A percentile compares a stretch with the other conserved stretches of the same genome.
Conservation (phyloP, 2,797 vertebrate genomes). For the Rhinogobio ventralis region DNA sequence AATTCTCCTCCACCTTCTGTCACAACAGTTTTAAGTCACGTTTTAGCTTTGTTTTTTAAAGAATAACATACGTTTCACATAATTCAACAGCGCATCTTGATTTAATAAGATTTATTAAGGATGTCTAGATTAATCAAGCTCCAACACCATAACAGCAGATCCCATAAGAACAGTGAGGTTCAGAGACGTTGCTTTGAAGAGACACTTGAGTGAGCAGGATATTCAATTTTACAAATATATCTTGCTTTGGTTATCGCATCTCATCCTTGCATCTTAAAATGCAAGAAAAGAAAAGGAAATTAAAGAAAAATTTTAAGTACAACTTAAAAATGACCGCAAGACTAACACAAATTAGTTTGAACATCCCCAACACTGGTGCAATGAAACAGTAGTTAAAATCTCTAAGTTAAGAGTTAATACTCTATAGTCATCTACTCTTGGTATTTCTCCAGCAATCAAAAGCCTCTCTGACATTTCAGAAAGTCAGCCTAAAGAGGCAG, state of each 20-base stretch:
- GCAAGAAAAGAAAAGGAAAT: not conserved
- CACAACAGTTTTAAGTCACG: not conserved
- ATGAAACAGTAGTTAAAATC: not conserved
- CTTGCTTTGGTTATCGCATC: not conserved
- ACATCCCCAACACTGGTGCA: not conserved
- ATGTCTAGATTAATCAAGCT: conserved; percentile 25
- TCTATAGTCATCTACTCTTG: conserved; percentile 36
- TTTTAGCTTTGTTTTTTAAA: not conserved
- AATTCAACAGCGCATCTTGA: not conserved
- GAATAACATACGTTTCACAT: conserved; percentile 4
- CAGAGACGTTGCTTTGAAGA: not conserved
- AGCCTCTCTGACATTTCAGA: conserved; percentile 45
- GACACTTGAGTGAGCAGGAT: conserved; percentile 3
- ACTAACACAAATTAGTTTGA: not conserved
- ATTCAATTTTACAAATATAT: not conserved
- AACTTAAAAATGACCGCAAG: not conserved
- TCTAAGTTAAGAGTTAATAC: not conserved
- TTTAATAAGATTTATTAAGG: conserved; percentile 3
- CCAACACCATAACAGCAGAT: not conserved
- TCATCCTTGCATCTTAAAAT: not conserved
- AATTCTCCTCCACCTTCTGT: not conserved
- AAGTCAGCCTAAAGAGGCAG: conserved; percentile 62
- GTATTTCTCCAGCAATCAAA: conserved; percentile 61
- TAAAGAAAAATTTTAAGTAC: not conserved
- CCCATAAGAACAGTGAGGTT: not conserved